Conservation (phyloP, 2,797 vertebrate species). For the Aulostomus chinensis region DNA sequence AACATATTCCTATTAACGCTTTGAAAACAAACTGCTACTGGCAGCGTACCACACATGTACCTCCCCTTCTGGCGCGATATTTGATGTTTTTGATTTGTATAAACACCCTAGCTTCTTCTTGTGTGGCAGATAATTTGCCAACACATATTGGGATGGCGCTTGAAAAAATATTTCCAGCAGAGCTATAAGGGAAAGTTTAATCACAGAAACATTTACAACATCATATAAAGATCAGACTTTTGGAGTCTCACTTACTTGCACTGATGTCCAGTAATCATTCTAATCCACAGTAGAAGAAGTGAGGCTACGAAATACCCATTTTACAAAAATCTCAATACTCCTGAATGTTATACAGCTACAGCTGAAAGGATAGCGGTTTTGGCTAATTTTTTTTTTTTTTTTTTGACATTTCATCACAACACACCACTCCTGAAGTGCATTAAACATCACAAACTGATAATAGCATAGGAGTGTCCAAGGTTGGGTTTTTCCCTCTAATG, state of each 20-base stretch:
- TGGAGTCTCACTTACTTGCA: constrained; percentile 17
- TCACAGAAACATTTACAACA: constrained; percentile 27
- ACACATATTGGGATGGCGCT: too few relatives aligned
- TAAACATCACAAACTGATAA: constrained; percentile 18
- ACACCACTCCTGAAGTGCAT: constrained; percentile 26
- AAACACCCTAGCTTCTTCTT: too few relatives aligned
- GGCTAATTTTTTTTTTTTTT: too few relatives aligned
- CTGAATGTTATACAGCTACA: constrained; percentile 6
- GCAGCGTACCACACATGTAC: constrained; percentile 20
- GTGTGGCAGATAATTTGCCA: too few relatives aligned
- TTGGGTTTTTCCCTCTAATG: constrained; percentile 18
- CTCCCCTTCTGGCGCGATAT: constrained; percentile 25
- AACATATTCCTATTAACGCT: constrained; percentile 48
- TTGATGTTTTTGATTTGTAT: not conserved
- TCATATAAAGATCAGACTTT: constrained; percentile 31
- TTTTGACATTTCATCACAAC: constrained; percentile 33
- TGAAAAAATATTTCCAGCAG: constrained; percentile 32
- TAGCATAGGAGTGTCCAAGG: too few relatives aligned
- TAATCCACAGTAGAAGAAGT: constrained; percentile 15
- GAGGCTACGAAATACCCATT: constrained; percentile 5
- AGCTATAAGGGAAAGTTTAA: constrained; percentile 27
- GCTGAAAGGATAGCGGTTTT: constrained; percentile 20
- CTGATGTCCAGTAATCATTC: constrained; percentile 31
- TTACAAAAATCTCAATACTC: constrained; percentile 13
- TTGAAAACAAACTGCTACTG: constrained; percentile 59